A percentile compares a stretch with the other conserved stretches of the same genome.
These are phyloP conservation scores for Boloria euphrosyne DNA, from an alignment of 2,888 invertebrate genomes.

Conservation along the genomic window DNA sequence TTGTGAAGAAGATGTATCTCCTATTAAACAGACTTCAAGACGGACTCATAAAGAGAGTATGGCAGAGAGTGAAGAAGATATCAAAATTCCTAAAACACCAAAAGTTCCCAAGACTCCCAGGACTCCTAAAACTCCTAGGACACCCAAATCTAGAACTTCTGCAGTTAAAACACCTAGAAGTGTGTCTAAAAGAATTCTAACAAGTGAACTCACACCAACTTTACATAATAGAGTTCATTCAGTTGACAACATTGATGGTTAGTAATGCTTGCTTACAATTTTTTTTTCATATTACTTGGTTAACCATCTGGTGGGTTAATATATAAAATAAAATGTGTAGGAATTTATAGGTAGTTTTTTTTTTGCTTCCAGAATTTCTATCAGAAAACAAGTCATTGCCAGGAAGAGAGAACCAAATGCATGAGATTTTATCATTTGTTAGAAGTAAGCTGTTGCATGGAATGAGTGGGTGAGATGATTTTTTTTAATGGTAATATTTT, in stretches of 20 bases:
- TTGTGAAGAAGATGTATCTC: slow-evolving; percentile 61
- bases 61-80: slow-evolving; percentile 64
- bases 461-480: slow-evolving; percentile 65
- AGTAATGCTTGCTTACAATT: slow-evolving; percentile 28
- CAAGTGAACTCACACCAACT: slow-evolving; percentile 68
- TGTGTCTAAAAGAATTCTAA: slow-evolving; percentile 60
- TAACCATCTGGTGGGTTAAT: not conserved
- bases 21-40: slow-evolving; percentile 59
- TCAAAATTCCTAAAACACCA: slow-evolving; percentile 46
- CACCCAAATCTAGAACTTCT: slow-evolving; percentile 52
- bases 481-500: no score
- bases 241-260: slow-evolving; percentile 68
- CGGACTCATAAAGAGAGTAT: slow-evolving; percentile 49
- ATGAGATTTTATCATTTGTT: slow-evolving; percentile 73
- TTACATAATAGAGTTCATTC: slow-evolving; percentile 63
- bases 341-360: no score
- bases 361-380: slow-evolving; percentile 55
- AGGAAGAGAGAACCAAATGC: slow-evolving; percentile 71
- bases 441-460: slow-evolving; percentile 63
- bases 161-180: slow-evolving; percentile 54
- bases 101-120: slow-evolving; percentile 56
- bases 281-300: slow-evolving; percentile 6
- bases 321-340: no score
- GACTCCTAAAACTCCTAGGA: slow-evolving; percentile 45
- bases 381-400: slow-evolving; percentile 67